phyloP scores from a whole-genome alignment of 2,797 vertebrate species.

The Podargus strigoides region DNA sequence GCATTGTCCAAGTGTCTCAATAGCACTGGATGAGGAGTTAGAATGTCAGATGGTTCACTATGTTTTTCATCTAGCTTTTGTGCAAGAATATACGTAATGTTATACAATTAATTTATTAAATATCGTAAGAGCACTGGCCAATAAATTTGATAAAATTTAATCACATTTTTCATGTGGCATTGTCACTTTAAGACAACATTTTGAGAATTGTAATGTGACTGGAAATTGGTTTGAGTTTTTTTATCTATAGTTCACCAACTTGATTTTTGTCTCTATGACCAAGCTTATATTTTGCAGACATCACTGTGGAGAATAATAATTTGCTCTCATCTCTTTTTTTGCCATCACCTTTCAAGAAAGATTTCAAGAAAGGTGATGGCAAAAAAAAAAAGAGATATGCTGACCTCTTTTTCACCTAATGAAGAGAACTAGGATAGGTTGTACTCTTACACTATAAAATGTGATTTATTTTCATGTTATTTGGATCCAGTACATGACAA shows the following conservation, averaged over 20 bases:
- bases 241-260: not conserved
- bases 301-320: not conserved
- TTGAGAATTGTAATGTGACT: not conserved
- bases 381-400: too few relatives aligned
- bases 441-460: not conserved
- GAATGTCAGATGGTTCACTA: not conserved
- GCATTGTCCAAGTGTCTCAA: not conserved
- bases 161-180: not conserved
- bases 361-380: too few relatives aligned
- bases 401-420: not conserved
- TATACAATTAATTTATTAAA: not conserved
- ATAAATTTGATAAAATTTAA: not conserved
- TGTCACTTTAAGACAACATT: not conserved
- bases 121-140: not conserved
- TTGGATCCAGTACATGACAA: not conserved
- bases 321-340: not conserved
- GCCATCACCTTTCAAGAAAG: not conserved
- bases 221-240: not conserved
- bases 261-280: not conserved
- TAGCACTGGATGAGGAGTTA: not conserved
- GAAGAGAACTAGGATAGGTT: not conserved
- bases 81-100: not conserved
- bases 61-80: not conserved
- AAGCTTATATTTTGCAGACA: not conserved
- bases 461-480: not conserved